phyloP scores from a whole-genome alignment of 1,140 invertebrate genomes.

The Eumaeus atala region DNA sequence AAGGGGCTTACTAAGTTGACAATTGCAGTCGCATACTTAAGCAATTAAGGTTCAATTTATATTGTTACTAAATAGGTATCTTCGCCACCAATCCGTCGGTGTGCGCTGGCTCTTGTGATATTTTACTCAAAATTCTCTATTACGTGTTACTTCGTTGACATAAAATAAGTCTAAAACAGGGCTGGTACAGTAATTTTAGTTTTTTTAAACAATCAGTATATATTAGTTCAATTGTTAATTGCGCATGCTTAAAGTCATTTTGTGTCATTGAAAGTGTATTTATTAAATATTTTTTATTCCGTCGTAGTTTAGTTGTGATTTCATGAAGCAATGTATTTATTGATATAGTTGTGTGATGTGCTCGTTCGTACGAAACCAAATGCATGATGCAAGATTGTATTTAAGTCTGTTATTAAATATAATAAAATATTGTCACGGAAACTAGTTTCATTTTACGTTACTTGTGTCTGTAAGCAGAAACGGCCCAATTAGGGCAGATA shows the following conservation, averaged over 20 bases:
- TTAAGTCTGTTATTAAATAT: constrained; percentile 63
- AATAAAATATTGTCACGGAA: constrained; percentile 54
- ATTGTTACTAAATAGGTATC: too few relatives aligned
- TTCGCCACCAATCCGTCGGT: too few relatives aligned
- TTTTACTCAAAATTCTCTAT: constrained; percentile 10
- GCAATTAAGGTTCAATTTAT: too few relatives aligned
- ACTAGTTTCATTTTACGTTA: constrained; percentile 21
- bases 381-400: constrained; percentile 47
- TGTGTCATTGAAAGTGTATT: constrained; percentile 43
- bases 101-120: constrained; percentile 6
- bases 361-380: constrained; percentile 6
- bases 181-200: constrained; percentile 26
- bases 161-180: constrained; percentile 22
- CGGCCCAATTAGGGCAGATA: too few relatives aligned
- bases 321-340: constrained; percentile 62
- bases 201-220: constrained; percentile 27
- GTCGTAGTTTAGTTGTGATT: constrained; percentile 47
- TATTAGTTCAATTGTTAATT: constrained; percentile 28
- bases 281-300: constrained; percentile 15
- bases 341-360: constrained; percentile 54
- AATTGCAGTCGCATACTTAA: too few relatives aligned
- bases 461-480: too few relatives aligned
- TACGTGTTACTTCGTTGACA: constrained; percentile 9
- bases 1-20: too few relatives aligned
- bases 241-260: constrained; percentile 49